Evolutionary conservation across 2,113 vertebrate species (phyloP), one percentile per base, ranked within the genome.

Genomic region (Bambusicola thoracicus): DNA sequence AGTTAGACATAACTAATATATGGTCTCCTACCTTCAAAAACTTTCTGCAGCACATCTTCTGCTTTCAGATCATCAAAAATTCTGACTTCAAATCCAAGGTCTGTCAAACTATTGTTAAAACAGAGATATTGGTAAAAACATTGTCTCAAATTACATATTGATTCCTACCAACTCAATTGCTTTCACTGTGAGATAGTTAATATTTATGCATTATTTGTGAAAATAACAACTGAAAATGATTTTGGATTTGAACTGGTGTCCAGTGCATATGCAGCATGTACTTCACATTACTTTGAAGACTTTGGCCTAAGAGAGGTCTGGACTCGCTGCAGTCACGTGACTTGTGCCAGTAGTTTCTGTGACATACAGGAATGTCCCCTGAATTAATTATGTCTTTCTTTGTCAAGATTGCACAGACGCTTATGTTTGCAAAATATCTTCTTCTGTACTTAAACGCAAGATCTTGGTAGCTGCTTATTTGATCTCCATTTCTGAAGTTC

Each of bases 81-180:
- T 73, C 85, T 97, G 78, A 99, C 99, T 62, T 99, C 98, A 97
- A 99, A 99, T 61, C 98, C 98, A 59, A 99, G 97, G 2, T 97
- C 97, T 41, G 55, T 92, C 72, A 97, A 96, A n/a, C 97, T 97
- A 14, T 89, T 70, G 40, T 92, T 78, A 91, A 78, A 95, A 91
- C 10, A 95, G n/a, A 92, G 51, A 19, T 69, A 44, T 94, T 51
- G 92, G 51, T 79, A 72, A 85, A 82, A 46, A 27, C 58, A 32
- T 48, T 62, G 70, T 13, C 51, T 61, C n/a, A 79, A 66, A 72
- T 85, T 61, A 7, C 20, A 1, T 6, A 9, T 48, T 19, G 41
- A 11, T 69, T 92, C 4, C 27, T 89, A 68, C 19, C 29, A 89
- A 74, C 40, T 24, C 41, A 51, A 6, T 48, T 86, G 46, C 25